Percentiles rank a stretch among this genome's conserved stretches.
Evolutionary conservation across 1,140 invertebrate genomes (phyloP).

Genomic region (Helicorthomorpha holstii): DNA sequence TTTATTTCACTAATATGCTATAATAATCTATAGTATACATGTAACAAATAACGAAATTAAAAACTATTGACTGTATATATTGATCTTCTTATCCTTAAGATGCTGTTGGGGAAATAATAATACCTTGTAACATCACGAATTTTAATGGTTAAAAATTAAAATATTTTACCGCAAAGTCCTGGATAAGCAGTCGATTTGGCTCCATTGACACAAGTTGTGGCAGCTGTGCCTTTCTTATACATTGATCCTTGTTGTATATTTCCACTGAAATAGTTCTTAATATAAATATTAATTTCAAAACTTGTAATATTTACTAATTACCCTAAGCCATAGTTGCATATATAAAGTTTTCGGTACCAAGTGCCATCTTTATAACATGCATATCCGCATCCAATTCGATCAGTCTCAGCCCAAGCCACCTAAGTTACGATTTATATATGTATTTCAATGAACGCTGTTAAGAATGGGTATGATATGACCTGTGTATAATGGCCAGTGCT

Average conservation of each 20-base stretch:
- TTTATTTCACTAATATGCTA: no score
- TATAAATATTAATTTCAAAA: background rate
- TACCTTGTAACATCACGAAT: no score
- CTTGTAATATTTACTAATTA: constrained; percentile 21
- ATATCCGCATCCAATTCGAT: constrained; percentile 60
- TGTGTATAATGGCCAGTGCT: constrained; percentile 66
- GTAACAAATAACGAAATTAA: no score
- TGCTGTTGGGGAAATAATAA: no score
- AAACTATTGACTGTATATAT: no score
- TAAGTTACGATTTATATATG: constrained; percentile 16
- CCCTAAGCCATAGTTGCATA: constrained; percentile 72
- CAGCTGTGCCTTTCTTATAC: background rate
- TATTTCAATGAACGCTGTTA: background rate
- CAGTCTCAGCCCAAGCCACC: constrained; percentile 62
- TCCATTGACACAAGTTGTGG: no score
- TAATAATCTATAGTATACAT: no score
- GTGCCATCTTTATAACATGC: constrained; percentile 52
- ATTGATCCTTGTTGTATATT: background rate
- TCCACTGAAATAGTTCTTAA: background rate
- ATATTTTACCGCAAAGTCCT: no score
- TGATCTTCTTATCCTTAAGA: no score
- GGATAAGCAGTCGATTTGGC: no score
- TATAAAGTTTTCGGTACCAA: constrained; percentile 62
- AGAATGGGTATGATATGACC: constrained; percentile 24
- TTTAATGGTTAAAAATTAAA: no score